Evolutionary conservation across 92 coral and sea anemone genomes (phyloP).

Genomic region (Galaxea fascicularis): DNA sequence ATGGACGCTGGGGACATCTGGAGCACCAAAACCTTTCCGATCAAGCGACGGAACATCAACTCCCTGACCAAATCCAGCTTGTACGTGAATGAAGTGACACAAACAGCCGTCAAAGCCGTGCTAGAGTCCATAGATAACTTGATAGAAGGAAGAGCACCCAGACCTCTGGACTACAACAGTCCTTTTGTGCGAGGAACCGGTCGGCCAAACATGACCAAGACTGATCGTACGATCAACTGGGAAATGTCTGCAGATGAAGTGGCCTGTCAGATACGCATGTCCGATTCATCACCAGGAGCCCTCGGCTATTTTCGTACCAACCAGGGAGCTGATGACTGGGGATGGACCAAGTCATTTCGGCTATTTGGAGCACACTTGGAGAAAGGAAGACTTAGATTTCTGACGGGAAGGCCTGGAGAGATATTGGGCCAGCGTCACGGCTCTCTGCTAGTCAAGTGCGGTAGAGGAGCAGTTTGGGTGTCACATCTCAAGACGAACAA

Average conservation of each 20-base stretch:
- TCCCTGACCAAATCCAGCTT: constrained; percentile 85
- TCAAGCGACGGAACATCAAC: constrained; percentile 75
- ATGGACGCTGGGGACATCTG: constrained; percentile 88
- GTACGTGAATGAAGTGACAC: constrained; percentile 78
- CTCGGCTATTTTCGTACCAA: constrained; percentile 46
- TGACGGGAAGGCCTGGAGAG: constrained; percentile 70
- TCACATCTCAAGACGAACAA: constrained; percentile 76
- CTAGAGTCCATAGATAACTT: constrained; percentile 66
- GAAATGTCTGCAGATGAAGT: constrained; percentile 76
- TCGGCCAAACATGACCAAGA: constrained; percentile 68
- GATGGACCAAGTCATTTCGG: constrained; percentile 66
- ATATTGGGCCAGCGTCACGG: constrained; percentile 73
- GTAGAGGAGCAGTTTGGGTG: constrained; percentile 76
- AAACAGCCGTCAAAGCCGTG: constrained; percentile 67
- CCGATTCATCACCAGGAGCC: constrained; percentile 85
- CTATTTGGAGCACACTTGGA: constrained; percentile 86
- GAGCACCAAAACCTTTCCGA: constrained; percentile 69
- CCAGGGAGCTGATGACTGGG: constrained; percentile 13
- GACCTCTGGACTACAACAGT: constrained; percentile 67
- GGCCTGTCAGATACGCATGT: constrained; percentile 83
- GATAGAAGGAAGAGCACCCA: constrained; percentile 45
- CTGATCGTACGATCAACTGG: constrained; percentile 78
- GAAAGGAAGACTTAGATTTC: constrained; percentile 35
- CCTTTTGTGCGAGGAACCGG: constrained; percentile 63
- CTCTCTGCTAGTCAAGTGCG: constrained; percentile 78